Evolutionary conservation across 2,888 invertebrate genomes (phyloP).

Genomic region (Sesia bembeciformis): DNA sequence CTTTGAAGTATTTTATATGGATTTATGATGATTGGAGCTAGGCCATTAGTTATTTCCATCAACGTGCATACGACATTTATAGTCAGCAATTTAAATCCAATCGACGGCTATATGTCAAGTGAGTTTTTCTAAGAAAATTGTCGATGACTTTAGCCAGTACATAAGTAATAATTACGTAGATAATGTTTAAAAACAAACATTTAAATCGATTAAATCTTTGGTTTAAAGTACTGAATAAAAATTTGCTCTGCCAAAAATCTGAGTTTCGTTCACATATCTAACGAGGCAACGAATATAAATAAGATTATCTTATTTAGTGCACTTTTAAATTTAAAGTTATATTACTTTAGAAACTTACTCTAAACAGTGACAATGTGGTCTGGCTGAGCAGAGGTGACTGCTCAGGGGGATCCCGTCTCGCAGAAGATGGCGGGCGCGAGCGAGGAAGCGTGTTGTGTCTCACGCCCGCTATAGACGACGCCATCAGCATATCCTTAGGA

Average conservation of each 20-base stretch:
- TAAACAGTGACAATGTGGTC: slow-evolving; percentile 53
- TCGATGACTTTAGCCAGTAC: no score
- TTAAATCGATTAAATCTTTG: no score
- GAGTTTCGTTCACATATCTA: not conserved
- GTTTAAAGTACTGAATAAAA: no score
- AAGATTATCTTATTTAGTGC: not conserved
- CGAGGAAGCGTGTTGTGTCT: slow-evolving; percentile 63
- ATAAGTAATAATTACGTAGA: no score
- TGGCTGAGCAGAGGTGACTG: slow-evolving; percentile 37
- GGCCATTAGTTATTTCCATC: not conserved
- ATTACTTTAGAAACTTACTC: slow-evolving; percentile 46
- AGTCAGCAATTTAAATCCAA: not conserved
- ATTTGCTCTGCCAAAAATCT: not conserved
- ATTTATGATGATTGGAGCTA: not conserved
- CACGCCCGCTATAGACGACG: slow-evolving; percentile 52
- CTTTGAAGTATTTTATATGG: slow-evolving; percentile 13
- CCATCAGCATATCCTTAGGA: slow-evolving; percentile 57
- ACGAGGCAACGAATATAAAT: not conserved
- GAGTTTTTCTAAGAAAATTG: no score
- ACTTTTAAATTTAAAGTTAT: not conserved
- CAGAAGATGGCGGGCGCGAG: slow-evolving; percentile 41
- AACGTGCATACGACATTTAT: no score
- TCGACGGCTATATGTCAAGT: not conserved
- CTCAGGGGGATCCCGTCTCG: slow-evolving; percentile 35
- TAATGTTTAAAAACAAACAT: no score